Conservation (phyloP, 2,797 vertebrate species). For the Parambassis ranga region DNA sequence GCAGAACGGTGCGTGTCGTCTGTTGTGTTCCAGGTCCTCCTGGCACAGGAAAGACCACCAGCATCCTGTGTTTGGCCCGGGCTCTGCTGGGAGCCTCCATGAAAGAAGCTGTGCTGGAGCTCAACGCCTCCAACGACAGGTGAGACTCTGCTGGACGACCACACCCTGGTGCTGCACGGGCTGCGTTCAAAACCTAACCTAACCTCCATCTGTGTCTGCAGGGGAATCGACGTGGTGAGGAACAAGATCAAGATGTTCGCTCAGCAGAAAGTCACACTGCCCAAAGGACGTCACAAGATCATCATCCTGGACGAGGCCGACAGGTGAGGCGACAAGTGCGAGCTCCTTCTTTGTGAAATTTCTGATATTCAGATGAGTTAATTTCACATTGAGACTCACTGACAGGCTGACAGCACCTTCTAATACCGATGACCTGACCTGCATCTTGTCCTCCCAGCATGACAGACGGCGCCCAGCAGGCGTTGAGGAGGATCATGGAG, state of each 20-base stretch:
- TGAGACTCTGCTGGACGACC: slow-evolving; percentile 57
- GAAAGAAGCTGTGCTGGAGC: slow-evolving; percentile 95
- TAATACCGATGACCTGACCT: no score
- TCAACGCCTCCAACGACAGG: slow-evolving; percentile 98
- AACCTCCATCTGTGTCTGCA: slow-evolving; percentile 75
- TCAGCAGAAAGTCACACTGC: slow-evolving; percentile 96
- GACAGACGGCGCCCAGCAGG: slow-evolving; percentile 98
- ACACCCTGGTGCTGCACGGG: no score
- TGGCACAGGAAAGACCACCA: slow-evolving; percentile 97
- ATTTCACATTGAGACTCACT: no score
- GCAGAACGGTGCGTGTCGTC: background rate
- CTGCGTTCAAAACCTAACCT: no score
- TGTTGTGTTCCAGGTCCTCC: slow-evolving; percentile 82
- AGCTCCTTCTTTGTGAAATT: no score
- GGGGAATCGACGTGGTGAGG: slow-evolving; percentile 96
- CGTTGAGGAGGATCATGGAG: slow-evolving; percentile 96
- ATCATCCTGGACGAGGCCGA: slow-evolving; percentile 98
- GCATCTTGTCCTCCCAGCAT: slow-evolving; percentile 84
- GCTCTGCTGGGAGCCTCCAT: slow-evolving; percentile 90
- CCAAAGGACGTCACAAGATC: slow-evolving; percentile 95
- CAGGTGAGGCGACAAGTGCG: slow-evolving; percentile 86
- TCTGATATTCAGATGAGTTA: no score
- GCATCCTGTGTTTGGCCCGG: slow-evolving; percentile 93
- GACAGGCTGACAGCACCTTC: no score
- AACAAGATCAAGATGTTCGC: slow-evolving; percentile 99